phyloP scores from a whole-genome alignment of 2,888 invertebrate species.

The Dyspetes luteomarginatus region DNA sequence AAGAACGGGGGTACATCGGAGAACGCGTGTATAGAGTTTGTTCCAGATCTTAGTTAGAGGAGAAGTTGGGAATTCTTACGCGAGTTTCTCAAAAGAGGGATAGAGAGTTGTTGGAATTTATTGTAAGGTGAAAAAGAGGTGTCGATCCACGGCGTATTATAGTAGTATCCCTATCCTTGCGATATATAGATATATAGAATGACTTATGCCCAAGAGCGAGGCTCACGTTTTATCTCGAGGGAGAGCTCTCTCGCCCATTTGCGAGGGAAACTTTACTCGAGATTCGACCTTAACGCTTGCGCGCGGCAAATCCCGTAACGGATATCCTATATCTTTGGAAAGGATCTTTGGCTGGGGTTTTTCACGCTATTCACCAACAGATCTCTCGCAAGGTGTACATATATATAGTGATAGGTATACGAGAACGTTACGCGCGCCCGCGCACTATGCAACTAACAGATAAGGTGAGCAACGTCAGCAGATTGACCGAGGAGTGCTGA shows the following conservation, averaged over 20 bases:
- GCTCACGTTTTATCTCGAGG: slow-evolving; percentile 63
- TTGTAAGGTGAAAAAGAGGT: slow-evolving; percentile 46
- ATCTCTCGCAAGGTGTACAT: slow-evolving; percentile 56
- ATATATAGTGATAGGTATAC: slow-evolving; percentile 27
- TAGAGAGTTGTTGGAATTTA: slow-evolving; percentile 43
- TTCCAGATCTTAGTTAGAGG: slow-evolving; percentile 14
- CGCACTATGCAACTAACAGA: slow-evolving; percentile 51
- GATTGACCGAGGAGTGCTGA: slow-evolving; percentile 58
- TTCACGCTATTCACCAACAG: slow-evolving; percentile 67
- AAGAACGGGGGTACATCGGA: slow-evolving; percentile 13
- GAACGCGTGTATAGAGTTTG: not conserved
- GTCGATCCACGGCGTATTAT: slow-evolving; percentile 52
- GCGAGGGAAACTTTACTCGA: slow-evolving; percentile 54
- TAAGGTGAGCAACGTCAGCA: slow-evolving; percentile 25
- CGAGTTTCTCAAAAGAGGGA: not conserved
- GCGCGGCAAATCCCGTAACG: slow-evolving; percentile 74
- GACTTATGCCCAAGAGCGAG: slow-evolving; percentile 26
- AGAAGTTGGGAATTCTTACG: not conserved
- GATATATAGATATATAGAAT: slow-evolving; percentile 2
- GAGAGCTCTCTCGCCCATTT: slow-evolving; percentile 16
- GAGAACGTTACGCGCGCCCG: slow-evolving; percentile 57
- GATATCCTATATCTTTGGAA: slow-evolving; percentile 78
- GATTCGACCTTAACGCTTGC: slow-evolving; percentile 76
- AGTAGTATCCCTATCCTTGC: slow-evolving; percentile 46
- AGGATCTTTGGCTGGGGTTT: slow-evolving; percentile 75